Conservation (phyloP, 2,113 vertebrate species). For the Phylloscopus trochiloides region DNA sequence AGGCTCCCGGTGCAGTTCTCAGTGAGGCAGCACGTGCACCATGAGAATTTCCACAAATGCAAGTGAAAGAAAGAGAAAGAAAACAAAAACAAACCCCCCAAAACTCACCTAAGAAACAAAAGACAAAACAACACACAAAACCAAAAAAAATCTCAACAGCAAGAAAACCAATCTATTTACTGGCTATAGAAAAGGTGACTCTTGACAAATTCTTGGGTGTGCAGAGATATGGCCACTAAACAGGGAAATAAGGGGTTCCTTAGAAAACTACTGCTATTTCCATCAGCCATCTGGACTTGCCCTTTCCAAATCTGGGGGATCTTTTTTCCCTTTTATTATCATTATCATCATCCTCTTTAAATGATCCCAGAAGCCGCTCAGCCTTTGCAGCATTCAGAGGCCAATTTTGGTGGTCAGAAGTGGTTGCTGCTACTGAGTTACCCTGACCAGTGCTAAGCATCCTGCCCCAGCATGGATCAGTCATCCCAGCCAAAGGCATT, state of each 20-base stretch:
- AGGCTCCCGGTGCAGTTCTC: neutral
- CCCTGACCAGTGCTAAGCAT: neutral
- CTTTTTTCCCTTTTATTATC: neutral
- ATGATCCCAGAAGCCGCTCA: neutral
- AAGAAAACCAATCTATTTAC: neutral
- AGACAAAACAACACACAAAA: neutral
- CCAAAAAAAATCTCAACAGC: neutral
- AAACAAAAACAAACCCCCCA: neutral
- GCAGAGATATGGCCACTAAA: neutral
- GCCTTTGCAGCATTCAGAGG: neutral
- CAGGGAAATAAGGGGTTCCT: neutral
- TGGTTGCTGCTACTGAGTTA: neutral
- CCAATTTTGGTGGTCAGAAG: neutral
- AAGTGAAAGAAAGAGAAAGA: fast-evolving
- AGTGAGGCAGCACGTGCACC: neutral
- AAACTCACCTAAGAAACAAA: neutral
- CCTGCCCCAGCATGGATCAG: neutral
- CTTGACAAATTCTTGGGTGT: neutral
- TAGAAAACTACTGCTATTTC: neutral
- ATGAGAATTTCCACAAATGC: neutral
- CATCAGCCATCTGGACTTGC: neutral
- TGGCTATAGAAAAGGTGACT: neutral
- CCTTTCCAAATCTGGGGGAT: neutral
- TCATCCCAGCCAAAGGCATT: neutral
- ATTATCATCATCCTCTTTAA: neutral